Evolutionary conservation across 2,888 invertebrate genomes (phyloP), one percentile per base, ranked within the genome.

Genomic region (Calameuta idolon): DNA sequence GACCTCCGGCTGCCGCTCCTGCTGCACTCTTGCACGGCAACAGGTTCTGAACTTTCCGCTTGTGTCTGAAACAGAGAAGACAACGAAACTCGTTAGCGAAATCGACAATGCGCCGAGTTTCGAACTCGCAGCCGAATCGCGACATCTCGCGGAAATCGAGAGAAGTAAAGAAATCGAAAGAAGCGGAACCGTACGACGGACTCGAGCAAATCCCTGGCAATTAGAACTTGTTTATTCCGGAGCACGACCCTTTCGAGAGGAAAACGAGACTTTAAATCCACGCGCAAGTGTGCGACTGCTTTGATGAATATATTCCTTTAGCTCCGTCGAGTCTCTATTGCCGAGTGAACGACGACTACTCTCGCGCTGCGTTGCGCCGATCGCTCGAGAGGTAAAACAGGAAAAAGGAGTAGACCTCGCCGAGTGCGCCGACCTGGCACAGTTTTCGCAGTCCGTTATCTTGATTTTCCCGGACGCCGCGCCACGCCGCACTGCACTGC

Each of bases 31-130:
- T 97, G 91, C 96, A 96, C 74, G 96, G 96, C 88, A 96, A 93
- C 81, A 97, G 94, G 89, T 96, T 96, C 90, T 96, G 96, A 89
- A 96, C 96, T 95, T 96, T 96, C 92, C 96, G 94, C 92, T 96
- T 96, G 92, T 96, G 96, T 92, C 97, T 97, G 94, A 78, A 94
- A 94, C 91, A 90, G 89, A 87, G 85, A 81, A 78, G 83, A 82
- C 79, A 81, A 80, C 77, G 69, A 82, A 74, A 80, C 77, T 73
- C 31, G 69, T 75, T 68, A 15, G 75, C 9, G 4, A 55, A 23
- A 55, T 23, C 9, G 23, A 55, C 55, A 55, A 23, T 23, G 55
- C 9, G 23, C 55, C 55, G 55, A 23, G 23, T 55, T 9, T 55
- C 23, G 5, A 23, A 23, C 1, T 23, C 9, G 55, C 2, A 23